These are phyloP conservation scores for Autographa pulchrina DNA, from an alignment of 2,888 invertebrate species.

Conservation along the genomic window DNA sequence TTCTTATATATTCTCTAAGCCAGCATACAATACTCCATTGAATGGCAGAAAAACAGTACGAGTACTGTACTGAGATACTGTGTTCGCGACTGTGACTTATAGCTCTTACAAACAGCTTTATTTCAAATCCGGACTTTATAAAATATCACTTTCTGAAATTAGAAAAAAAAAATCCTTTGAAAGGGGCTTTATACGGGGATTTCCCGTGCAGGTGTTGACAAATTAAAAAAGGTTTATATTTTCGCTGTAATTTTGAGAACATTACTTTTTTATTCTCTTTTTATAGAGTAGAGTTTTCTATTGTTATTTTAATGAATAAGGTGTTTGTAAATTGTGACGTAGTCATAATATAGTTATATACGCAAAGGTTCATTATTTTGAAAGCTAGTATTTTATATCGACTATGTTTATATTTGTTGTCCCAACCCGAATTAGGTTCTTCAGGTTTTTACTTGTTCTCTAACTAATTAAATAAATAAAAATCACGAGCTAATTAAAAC, in stretches of 20 bases:
- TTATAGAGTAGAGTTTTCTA: too few species aligned
- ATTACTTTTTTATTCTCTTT: neutral
- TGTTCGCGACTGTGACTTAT: slow-evolving; percentile 44
- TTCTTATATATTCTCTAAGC: too few species aligned
- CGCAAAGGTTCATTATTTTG: neutral
- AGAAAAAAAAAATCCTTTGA: slow-evolving; percentile 17
- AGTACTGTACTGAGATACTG: slow-evolving; percentile 31
- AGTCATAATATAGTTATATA: neutral
- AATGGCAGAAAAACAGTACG: slow-evolving; percentile 33
- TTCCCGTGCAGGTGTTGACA: slow-evolving; percentile 14
- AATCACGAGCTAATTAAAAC: neutral
- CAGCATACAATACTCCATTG: slow-evolving; percentile 31
- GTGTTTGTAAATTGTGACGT: neutral
- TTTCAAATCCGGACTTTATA: slow-evolving; percentile 52
- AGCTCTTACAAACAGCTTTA: slow-evolving; percentile 53
- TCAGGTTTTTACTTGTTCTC: too few species aligned
- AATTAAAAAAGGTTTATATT: slow-evolving; percentile 20
- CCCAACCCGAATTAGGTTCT: too few species aligned
- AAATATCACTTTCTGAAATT: slow-evolving; percentile 41
- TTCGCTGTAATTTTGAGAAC: neutral
- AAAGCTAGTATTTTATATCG: too few species aligned
- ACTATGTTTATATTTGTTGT: too few species aligned
- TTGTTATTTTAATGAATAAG: neutral
- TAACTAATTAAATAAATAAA: neutral
- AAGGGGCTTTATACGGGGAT: neutral